phyloP scores from a whole-genome alignment of 2,888 invertebrate genomes.

The Alcis repandata region DNA sequence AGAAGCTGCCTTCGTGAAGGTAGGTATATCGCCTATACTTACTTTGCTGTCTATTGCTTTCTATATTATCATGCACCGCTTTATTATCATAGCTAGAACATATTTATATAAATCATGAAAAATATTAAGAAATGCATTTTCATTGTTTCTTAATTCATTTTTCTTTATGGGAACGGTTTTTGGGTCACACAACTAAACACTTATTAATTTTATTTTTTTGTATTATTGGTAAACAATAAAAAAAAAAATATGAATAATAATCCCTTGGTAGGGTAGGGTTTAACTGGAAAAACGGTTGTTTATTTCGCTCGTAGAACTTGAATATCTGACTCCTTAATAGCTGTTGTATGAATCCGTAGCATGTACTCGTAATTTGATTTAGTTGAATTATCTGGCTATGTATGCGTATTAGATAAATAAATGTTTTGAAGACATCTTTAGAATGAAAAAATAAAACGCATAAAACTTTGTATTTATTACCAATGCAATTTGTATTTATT shows the following conservation, averaged over 20 bases:
- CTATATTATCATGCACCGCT: slow-evolving; percentile 45
- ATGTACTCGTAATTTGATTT: slow-evolving; percentile 48
- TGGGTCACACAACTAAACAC: slow-evolving; percentile 27
- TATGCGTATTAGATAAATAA: slow-evolving; percentile 42
- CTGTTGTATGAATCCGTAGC: slow-evolving; percentile 50
- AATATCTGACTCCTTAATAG: slow-evolving; percentile 36
- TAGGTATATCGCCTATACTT: slow-evolving; percentile 70
- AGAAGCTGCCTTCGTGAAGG: slow-evolving; percentile 73
- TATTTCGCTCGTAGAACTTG: slow-evolving; percentile 28
- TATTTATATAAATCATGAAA: slow-evolving; percentile 23
- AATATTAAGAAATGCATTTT: slow-evolving; percentile 22
- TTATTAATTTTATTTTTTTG: not conserved
- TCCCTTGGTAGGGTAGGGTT: slow-evolving; percentile 14
- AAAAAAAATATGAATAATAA: slow-evolving; percentile 16
- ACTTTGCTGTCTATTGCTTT: slow-evolving; percentile 64
- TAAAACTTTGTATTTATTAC: no score
- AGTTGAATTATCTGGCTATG: slow-evolving; percentile 43
- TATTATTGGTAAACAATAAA: not conserved
- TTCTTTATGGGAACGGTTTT: slow-evolving; percentile 11
- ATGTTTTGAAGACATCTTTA: not conserved
- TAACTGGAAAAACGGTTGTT: slow-evolving; percentile 43
- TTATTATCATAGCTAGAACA: slow-evolving; percentile 37
- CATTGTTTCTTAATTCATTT: not conserved
- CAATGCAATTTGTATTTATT: no score
- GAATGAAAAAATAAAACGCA: not conserved